Evolutionary conservation across 2,888 invertebrate genomes (phyloP).

Genomic region (Tenodera sinensis): DNA sequence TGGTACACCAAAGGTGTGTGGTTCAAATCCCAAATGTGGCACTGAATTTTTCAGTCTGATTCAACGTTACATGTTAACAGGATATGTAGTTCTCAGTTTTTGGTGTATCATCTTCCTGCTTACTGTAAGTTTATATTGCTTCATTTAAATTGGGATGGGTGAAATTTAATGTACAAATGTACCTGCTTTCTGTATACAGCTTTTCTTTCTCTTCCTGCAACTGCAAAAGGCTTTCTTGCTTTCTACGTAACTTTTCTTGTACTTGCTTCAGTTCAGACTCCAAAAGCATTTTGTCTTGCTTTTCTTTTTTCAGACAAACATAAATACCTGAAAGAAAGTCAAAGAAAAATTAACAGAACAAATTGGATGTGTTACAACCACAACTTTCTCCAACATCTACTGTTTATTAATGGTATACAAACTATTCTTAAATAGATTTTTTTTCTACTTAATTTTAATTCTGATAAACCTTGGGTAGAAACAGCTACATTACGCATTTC

Average conservation of each 20-base stretch:
- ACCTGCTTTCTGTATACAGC: conserved; percentile 2
- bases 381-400: too few relatives aligned
- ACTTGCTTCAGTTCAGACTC: not conserved
- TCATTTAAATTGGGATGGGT: not conserved
- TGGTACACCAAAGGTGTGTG: too few relatives aligned
- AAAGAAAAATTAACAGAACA: too few relatives aligned
- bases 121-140: not conserved
- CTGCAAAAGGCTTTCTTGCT: not conserved
- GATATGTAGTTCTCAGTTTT: not conserved
- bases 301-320: not conserved
- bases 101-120: not conserved
- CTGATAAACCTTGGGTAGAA: too few relatives aligned
- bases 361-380: too few relatives aligned
- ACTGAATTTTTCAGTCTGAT: too few relatives aligned
- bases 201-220: conserved; percentile 11
- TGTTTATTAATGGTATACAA: too few relatives aligned
- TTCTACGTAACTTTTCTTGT: not conserved
- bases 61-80: too few relatives aligned
- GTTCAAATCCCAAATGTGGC: too few relatives aligned
- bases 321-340: not conserved
- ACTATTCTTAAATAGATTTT: too few relatives aligned
- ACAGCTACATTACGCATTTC: too few relatives aligned
- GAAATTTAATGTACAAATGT: not conserved
- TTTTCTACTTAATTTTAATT: too few relatives aligned
- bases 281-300: not conserved